These are phyloP conservation scores for Tapirus terrestris DNA, from an alignment of 2,113 vertebrate species.

Conservation along the genomic window DNA sequence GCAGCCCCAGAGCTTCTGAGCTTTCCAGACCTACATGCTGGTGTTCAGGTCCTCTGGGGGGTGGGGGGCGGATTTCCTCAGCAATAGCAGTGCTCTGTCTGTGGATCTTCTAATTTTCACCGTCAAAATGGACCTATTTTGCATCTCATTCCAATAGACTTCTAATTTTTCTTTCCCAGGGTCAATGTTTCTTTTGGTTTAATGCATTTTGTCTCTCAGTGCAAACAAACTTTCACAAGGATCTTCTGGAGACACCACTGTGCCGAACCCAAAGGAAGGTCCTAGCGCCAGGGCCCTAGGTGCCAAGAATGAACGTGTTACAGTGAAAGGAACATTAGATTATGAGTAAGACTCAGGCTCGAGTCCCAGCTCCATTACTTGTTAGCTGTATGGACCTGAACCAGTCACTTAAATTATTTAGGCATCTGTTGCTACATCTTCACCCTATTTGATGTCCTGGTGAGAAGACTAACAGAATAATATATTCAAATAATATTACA, in stretches of 20 bases:
- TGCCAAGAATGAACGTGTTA: background rate
- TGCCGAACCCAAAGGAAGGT: background rate
- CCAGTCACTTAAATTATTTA: background rate
- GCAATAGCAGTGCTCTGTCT: background rate
- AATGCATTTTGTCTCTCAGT: background rate
- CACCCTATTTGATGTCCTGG: background rate
- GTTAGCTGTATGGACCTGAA: background rate
- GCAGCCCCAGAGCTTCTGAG: accelerated
- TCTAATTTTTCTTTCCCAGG: background rate
- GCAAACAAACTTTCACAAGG: background rate
- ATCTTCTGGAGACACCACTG: background rate
- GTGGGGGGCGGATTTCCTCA: background rate
- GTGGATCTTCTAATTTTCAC: background rate
- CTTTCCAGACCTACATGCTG: background rate
- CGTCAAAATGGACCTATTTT: background rate
- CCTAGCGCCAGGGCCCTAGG: background rate
- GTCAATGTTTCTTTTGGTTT: background rate
- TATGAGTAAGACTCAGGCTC: background rate
- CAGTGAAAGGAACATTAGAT: background rate
- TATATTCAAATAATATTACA: background rate
- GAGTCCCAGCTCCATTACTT: background rate
- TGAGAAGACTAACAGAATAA: background rate
- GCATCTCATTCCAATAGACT: background rate
- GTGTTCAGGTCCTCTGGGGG: no score
- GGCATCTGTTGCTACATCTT: background rate